Percentiles rank a stretch among this genome's conserved stretches.
These are phyloP conservation scores for Ectropis grisescens DNA, from an alignment of 1,140 invertebrate genomes.

Conservation along the genomic window DNA sequence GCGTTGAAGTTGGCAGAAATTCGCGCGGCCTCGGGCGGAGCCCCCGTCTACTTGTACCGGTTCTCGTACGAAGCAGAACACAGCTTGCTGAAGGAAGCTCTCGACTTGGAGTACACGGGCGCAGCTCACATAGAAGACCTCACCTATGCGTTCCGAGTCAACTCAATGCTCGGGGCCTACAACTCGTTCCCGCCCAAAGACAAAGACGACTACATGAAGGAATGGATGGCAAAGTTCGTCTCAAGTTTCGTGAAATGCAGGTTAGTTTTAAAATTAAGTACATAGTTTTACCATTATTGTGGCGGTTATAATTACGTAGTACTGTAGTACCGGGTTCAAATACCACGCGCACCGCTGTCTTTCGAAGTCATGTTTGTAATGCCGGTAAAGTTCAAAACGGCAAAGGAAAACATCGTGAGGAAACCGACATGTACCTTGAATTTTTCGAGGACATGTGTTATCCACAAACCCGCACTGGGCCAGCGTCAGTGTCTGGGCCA, in stretches of 20 bases:
- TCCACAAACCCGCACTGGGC: too few species aligned
- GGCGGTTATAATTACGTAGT: too few species aligned
- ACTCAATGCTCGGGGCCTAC: conserved; percentile 19
- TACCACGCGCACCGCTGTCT: too few species aligned
- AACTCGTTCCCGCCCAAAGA: conserved; percentile 5
- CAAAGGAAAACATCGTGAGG: too few species aligned
- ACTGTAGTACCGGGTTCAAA: too few species aligned
- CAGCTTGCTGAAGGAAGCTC: conserved; percentile 25
- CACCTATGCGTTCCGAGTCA: conserved; percentile 37
- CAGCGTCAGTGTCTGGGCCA: too few species aligned
- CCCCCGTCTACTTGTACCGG: conserved; percentile 35
- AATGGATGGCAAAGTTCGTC: conserved; percentile 32
- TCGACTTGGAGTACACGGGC: conserved; percentile 23
- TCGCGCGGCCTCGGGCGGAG: conserved; percentile 15
- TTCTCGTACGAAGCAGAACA: conserved; percentile 30
- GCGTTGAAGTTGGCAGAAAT: conserved; percentile 30
- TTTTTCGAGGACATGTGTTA: too few species aligned
- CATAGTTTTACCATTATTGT: too few species aligned
- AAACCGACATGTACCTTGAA: too few species aligned
- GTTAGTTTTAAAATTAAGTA: conserved; percentile 27
- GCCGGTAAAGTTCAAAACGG: too few species aligned
- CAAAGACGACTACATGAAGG: conserved; percentile 19
- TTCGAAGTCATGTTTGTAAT: too few species aligned
- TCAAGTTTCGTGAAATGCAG: conserved; percentile 31
- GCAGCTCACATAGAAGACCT: conserved; percentile 46